Evolutionary conservation across 2,797 vertebrate genomes (phyloP).

Genomic region (Corythornis leucogaster): DNA sequence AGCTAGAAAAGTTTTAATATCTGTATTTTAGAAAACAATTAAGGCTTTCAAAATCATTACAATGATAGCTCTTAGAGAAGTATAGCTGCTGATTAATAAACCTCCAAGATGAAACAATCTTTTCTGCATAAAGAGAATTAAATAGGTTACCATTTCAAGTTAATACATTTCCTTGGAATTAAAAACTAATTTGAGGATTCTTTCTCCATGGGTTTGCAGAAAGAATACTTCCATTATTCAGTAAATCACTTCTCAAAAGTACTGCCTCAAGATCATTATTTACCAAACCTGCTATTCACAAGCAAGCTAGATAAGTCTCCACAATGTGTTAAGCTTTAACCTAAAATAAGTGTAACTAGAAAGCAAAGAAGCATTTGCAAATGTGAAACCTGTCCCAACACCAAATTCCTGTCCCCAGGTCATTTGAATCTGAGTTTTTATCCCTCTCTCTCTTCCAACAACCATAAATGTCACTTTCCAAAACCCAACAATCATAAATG

Average conservation of each 20-base stretch:
- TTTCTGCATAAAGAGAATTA: neutral
- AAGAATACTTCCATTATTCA: neutral
- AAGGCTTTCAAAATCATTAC: neutral
- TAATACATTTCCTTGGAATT: neutral
- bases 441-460: neutral
- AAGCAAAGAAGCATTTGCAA: neutral
- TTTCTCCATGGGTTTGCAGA: neutral
- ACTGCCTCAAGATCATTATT: neutral
- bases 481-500: neutral
- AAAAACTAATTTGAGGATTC: constrained; percentile 32
- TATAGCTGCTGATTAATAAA: neutral
- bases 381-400: neutral
- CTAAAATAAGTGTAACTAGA: neutral
- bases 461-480: neutral
- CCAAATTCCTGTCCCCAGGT: neutral
- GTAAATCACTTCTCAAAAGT: neutral
- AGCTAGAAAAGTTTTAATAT: neutral
- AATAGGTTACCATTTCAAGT: constrained; percentile 14
- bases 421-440: neutral
- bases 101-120: neutral
- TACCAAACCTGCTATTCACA: neutral
- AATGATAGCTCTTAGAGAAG: neutral
- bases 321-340: neutral
- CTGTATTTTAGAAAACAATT: neutral
- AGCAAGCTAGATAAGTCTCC: neutral